phyloP scores from a whole-genome alignment of 92 coral and sea anemone species.

The Parazoanthus swiftii region DNA sequence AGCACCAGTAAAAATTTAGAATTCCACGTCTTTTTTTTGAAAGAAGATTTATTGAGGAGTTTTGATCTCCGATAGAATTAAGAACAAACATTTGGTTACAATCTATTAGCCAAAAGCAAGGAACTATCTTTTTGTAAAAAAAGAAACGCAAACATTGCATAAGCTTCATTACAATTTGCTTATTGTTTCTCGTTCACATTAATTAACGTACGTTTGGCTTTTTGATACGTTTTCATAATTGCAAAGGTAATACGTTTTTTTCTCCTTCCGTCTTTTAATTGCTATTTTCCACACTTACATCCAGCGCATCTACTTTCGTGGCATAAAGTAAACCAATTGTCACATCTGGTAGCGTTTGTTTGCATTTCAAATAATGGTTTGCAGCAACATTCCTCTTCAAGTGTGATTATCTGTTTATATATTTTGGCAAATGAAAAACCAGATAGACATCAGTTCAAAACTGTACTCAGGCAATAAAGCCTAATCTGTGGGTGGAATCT shows the following conservation, averaged over 20 bases:
- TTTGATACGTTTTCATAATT: neutral
- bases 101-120: no score
- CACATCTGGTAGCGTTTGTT: neutral
- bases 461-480: no score
- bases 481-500: no score
- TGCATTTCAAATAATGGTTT: neutral
- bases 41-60: no score
- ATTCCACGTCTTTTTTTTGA: no score
- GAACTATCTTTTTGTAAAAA: neutral
- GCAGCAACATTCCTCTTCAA: neutral
- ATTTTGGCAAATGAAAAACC: neutral
- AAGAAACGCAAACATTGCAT: neutral
- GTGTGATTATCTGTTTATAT: neutral
- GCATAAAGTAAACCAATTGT: neutral
- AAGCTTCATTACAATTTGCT: neutral
- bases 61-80: no score
- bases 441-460: no score
- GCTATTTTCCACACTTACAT: neutral
- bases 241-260: neutral
- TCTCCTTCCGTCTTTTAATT: slow-evolving; percentile 20
- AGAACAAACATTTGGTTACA: no score
- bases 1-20: no score
- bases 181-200: neutral
- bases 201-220: neutral
- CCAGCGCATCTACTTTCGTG: neutral